Conservation (phyloP, 1,140 invertebrate genomes). For the Drosophila quadrilineata region DNA sequence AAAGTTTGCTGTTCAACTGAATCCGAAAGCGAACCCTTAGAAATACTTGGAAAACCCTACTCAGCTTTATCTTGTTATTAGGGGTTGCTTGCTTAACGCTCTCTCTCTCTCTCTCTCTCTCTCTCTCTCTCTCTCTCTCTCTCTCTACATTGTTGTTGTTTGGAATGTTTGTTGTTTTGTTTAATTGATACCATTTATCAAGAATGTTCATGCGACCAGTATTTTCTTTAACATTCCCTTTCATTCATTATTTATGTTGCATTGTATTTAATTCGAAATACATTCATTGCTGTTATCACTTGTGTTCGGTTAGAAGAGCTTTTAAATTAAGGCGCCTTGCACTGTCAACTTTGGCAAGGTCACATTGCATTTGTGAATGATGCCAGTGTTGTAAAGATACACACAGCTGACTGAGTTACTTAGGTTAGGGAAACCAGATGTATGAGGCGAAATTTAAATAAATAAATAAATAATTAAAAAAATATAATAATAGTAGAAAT, state of each 20-base stretch:
- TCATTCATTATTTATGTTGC: not conserved
- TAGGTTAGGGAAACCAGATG: not conserved
- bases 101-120: not conserved
- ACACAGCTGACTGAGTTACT: not conserved
- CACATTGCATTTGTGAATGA: not conserved
- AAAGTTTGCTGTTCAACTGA: constrained; percentile 76
- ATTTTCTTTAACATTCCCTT: constrained; percentile 8
- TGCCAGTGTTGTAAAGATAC: constrained; percentile 10
- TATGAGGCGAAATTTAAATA: too few species aligned
- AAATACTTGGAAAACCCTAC: constrained; percentile 48
- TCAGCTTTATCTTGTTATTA: not conserved
- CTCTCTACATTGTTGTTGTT: not conserved
- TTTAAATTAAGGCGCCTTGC: not conserved
- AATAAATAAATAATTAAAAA: too few species aligned
- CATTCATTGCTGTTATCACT: too few species aligned
- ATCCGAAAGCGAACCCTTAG: constrained; percentile 41
- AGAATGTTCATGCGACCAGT: not conserved
- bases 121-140: not conserved
- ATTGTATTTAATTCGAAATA: too few species aligned
- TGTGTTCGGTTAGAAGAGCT: too few species aligned
- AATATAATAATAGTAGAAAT: too few species aligned
- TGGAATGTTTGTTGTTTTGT: not conserved
- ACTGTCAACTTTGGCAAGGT: not conserved
- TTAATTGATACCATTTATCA: not conserved
- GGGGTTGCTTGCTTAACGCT: constrained; percentile 18